Evolutionary conservation across 2,113 vertebrate genomes (phyloP), one percentile per base, ranked within the genome.

Genomic region (Nycticryphes semicollaris): DNA sequence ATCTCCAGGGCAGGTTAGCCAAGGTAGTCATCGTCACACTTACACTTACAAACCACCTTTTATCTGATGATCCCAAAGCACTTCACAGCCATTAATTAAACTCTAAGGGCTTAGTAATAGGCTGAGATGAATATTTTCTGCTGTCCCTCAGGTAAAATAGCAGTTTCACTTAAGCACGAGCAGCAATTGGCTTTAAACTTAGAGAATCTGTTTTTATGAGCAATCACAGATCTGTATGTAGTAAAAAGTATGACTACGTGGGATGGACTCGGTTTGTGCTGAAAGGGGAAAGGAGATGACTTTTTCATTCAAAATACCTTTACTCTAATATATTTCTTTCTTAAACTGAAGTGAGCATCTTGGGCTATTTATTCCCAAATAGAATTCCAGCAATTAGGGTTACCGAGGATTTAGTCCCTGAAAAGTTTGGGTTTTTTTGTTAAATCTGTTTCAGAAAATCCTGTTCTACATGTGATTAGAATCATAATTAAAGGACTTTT

Each of bases 1-100:
- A 39, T 30, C 66, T 56, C 64, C 6, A 0, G 41, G 43, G 20
- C 67, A 87, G 57, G 21, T 13, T 11, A 77, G 76, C 68, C 83
- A 67, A 87, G 76, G 64, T 4, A 83, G 19, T 8, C 76, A 60
- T 35, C 48, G 41, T 19, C 69, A 56, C 23, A 23, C 87, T 84
- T 93, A 91, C 30, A n/a, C n/a, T 43, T 53, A 59, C 2, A 73
- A 90, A 81, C 53, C 43, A 54, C 60, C 28, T 81, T 90, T 78
- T 73, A 72, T 70, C 76, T 41, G 43, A 59, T 9, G 23, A 78
- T 84, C 78, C 87, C 64, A 75, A 84, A 92, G 64, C 54, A 63
- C 50, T 81, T 90, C 72, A 70, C 17, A 66, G 28, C 28, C 51
- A 63, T 84, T 87, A 94, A 94, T 93, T 93, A 93, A 89, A 84